These are phyloP conservation scores for Drosophila prolongata DNA, from an alignment of 2,888 invertebrate genomes.

Conservation along the genomic window DNA sequence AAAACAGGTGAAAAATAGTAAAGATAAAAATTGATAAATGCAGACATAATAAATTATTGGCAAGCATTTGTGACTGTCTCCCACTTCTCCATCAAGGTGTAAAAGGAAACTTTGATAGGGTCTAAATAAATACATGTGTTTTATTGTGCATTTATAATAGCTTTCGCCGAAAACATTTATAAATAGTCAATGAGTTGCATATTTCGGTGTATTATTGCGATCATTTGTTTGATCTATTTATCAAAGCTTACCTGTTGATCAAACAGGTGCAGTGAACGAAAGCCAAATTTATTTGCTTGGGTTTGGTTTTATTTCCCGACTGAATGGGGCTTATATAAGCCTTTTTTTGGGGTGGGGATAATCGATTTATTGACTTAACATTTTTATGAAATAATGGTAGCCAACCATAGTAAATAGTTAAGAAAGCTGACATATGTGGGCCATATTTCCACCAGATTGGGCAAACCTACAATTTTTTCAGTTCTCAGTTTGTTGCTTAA, in stretches of 20 bases:
- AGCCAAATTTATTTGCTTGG: slow-evolving; percentile 12
- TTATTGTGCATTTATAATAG: slow-evolving; percentile 13
- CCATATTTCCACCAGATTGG: too few species aligned
- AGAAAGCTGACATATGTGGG: not conserved
- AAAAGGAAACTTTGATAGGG: slow-evolving; percentile 25
- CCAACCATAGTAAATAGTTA: too few species aligned
- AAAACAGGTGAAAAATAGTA: slow-evolving; percentile 25
- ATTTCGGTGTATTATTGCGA: slow-evolving; percentile 11
- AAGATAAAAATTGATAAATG: slow-evolving; percentile 21
- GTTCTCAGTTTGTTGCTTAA: slow-evolving; percentile 16
- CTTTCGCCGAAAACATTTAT: slow-evolving; percentile 22
- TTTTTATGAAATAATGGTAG: not conserved
- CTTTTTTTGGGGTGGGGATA: slow-evolving; percentile 1
- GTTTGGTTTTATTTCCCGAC: not conserved
- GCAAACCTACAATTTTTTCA: too few species aligned
- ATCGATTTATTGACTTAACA: slow-evolving; percentile 9
- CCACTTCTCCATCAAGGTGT: slow-evolving; percentile 28
- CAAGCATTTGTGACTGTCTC: slow-evolving; percentile 27
- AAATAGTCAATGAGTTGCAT: slow-evolving; percentile 33
- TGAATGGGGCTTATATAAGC: slow-evolving; percentile 16
- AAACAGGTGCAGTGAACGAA: slow-evolving; percentile 26
- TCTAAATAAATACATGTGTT: slow-evolving; percentile 1
- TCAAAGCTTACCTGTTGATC: slow-evolving; percentile 7
- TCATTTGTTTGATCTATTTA: slow-evolving; percentile 25
- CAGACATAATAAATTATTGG: slow-evolving; percentile 51